Evolutionary conservation across 2,113 vertebrate genomes (phyloP).

Genomic region (Neotoma lepida): DNA sequence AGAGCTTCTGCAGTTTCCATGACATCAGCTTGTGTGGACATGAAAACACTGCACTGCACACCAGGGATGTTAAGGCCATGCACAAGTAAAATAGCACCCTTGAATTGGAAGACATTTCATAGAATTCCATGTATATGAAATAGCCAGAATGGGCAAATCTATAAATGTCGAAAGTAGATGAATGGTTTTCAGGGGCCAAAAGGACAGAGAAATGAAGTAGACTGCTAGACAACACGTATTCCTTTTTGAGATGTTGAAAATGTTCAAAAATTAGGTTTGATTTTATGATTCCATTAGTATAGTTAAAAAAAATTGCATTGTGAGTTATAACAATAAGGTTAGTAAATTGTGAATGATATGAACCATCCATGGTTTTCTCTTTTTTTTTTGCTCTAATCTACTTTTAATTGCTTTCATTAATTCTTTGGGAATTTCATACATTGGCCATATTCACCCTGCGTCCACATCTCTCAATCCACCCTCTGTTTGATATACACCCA

Average conservation of each 20-base stretch:
- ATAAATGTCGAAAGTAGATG: background rate
- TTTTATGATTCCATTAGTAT: background rate
- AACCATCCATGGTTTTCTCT: background rate
- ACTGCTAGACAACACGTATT: background rate
- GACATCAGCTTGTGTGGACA: conserved; percentile 14
- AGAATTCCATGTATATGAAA: background rate
- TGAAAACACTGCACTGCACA: background rate
- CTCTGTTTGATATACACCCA: background rate
- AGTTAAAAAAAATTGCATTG: background rate
- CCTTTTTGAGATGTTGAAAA: background rate
- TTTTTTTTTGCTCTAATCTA: background rate
- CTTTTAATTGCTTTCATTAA: background rate
- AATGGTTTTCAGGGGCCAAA: background rate
- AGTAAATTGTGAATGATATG: background rate
- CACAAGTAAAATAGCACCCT: background rate
- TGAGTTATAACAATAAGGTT: background rate
- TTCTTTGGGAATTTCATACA: background rate
- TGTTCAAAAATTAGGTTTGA: background rate
- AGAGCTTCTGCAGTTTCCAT: conserved; percentile 54
- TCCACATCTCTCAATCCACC: background rate
- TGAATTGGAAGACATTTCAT: background rate
- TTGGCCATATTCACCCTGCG: background rate
- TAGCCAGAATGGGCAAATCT: background rate
- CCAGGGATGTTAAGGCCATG: conserved; percentile 15
- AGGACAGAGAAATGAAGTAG: background rate